Conservation (phyloP, 2,888 invertebrate species). For the Drosophila paranaensis region DNA sequence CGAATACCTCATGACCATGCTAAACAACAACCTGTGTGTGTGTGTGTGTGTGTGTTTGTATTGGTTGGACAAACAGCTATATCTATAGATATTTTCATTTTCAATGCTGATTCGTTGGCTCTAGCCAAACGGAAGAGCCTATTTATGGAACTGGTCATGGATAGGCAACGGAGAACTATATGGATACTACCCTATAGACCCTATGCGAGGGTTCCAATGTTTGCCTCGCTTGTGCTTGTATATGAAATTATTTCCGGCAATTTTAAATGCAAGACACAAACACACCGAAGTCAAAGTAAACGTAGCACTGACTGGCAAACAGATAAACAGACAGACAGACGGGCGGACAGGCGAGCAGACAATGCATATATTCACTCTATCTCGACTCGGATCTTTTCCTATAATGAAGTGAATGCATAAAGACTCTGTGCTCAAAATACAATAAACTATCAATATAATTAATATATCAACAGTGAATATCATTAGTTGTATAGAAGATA, state of each 20-base stretch:
- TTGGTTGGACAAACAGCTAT: constrained; percentile 53
- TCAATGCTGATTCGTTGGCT: constrained; percentile 42
- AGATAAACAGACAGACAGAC: constrained; percentile 19
- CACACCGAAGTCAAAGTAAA: constrained; percentile 52
- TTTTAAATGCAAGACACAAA: constrained; percentile 79
- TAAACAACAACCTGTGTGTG: constrained; percentile 38
- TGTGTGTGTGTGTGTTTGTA: constrained; percentile 13
- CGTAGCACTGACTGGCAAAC: constrained; percentile 31
- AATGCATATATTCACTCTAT: neutral
- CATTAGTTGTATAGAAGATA: neutral
- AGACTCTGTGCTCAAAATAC: neutral
- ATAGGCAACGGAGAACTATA: constrained; percentile 34
- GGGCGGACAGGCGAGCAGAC: neutral
- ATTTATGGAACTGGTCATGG: constrained; percentile 73
- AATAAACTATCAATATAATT: constrained; percentile 1
- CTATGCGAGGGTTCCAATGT: constrained; percentile 44
- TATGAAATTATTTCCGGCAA: constrained; percentile 76
- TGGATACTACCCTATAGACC: constrained; percentile 36
- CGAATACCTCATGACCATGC: constrained; percentile 38
- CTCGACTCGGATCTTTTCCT: constrained; percentile 3
- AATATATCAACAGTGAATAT: constrained; percentile 6
- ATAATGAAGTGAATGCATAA: neutral
- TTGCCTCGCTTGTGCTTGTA: constrained; percentile 47
- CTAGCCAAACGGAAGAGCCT: constrained; percentile 58
- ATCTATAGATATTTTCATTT: constrained; percentile 50